Percentiles rank a stretch among this genome's conserved stretches.
phyloP scores from a whole-genome alignment of 2,113 vertebrate species.

The Apteryx mantelli region DNA sequence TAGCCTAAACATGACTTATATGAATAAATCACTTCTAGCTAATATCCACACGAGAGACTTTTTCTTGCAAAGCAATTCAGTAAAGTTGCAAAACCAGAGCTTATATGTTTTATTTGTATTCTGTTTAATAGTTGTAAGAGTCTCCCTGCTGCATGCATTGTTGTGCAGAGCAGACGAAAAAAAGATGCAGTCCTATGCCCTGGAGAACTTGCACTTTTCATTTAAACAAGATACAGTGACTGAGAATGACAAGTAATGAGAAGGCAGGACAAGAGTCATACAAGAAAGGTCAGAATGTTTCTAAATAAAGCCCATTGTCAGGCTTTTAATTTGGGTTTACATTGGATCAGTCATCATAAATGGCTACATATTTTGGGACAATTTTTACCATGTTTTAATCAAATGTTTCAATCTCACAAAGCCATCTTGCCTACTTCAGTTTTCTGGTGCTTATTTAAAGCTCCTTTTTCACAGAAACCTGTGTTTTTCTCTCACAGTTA shows the following conservation, averaged over 20 bases:
- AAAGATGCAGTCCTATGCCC: slow-evolving; percentile 38
- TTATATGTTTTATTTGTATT: background rate
- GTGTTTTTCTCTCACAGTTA: background rate
- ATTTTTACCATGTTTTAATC: background rate
- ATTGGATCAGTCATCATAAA: background rate
- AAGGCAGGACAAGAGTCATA: slow-evolving; percentile 52
- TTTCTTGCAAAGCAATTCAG: background rate
- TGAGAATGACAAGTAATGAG: slow-evolving; percentile 63
- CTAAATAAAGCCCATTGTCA: slow-evolving; percentile 62
- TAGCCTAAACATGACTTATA: background rate
- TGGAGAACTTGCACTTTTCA: slow-evolving; percentile 56
- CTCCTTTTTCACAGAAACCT: background rate
- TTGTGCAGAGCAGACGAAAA: background rate
- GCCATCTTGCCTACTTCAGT: background rate
- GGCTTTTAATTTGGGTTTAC: slow-evolving; percentile 37
- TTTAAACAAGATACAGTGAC: slow-evolving; percentile 63
- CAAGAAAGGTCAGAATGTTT: slow-evolving; percentile 40
- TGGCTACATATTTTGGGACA: background rate
- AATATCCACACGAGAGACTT: background rate
- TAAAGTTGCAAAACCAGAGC: background rate
- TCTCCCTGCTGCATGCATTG: background rate
- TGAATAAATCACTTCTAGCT: background rate
- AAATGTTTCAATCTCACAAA: background rate
- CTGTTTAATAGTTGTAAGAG: background rate
- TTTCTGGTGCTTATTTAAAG: background rate